A percentile compares a stretch with the other conserved stretches of the same genome.
phyloP scores from a whole-genome alignment of 2,113 vertebrate species.

The Speoplatyrhinus poulsoni region DNA sequence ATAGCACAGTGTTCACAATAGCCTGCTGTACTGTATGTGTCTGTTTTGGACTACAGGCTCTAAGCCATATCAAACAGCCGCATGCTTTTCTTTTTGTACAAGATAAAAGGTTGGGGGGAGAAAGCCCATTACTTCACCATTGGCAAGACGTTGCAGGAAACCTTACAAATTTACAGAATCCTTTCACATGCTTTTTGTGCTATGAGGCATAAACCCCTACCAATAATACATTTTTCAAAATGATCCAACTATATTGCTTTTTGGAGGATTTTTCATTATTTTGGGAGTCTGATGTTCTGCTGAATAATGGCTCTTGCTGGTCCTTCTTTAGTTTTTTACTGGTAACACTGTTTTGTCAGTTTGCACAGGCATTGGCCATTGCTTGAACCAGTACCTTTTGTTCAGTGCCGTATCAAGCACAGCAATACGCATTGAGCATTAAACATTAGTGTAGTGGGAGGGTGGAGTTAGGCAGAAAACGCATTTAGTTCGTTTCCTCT shows the following conservation, averaged over 20 bases:
- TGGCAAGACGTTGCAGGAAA: neutral
- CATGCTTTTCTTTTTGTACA: slow-evolving; percentile 22
- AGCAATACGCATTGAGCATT: no score
- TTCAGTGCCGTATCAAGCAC: no score
- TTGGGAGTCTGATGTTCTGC: slow-evolving; percentile 3
- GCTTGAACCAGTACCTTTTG: no score
- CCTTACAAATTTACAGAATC: slow-evolving; percentile 6
- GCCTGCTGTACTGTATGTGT: slow-evolving; percentile 4
- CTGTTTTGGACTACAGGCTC: neutral
- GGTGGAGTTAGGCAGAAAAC: neutral
- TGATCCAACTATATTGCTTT: neutral
- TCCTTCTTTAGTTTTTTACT: neutral
- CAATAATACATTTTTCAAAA: slow-evolving; percentile 11
- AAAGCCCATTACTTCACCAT: slow-evolving; percentile 11
- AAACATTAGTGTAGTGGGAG: neutral
- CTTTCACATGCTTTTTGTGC: slow-evolving; percentile 11
- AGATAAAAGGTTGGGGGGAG: slow-evolving; percentile 17
- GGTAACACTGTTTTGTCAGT: neutral
- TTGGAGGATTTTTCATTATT: slow-evolving; percentile 1
- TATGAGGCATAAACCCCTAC: slow-evolving; percentile 21
- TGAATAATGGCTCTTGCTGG: neutral
- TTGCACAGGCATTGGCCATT: neutral
- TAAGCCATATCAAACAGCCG: neutral
- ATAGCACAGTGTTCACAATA: neutral
- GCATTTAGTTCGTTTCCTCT: neutral